Conservation (phyloP, 2,888 invertebrate genomes). For the Campopleginae sp. region DNA sequence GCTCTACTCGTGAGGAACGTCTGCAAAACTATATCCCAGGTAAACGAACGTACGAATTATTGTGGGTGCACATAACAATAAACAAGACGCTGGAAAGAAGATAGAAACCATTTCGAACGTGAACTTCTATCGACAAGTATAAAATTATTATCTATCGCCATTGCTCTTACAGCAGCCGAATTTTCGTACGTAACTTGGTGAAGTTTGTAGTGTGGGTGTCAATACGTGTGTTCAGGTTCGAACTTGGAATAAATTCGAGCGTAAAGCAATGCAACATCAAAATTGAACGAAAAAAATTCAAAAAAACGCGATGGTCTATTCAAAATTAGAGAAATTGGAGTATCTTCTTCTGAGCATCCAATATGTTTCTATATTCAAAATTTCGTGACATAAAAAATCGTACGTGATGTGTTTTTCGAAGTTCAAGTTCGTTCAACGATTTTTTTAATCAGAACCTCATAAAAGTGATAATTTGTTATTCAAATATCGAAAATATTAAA, state of each 20-base stretch:
- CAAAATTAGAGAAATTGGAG: not conserved
- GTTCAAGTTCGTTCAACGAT: not conserved
- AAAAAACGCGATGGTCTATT: not conserved
- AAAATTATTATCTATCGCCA: slow-evolving; percentile 32
- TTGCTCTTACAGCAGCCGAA: slow-evolving; percentile 64
- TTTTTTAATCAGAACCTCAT: not conserved
- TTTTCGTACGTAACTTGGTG: slow-evolving; percentile 64
- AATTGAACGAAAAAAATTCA: slow-evolving; percentile 17
- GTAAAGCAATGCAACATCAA: slow-evolving; percentile 15
- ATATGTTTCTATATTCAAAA: not conserved
- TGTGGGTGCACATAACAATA: not conserved
- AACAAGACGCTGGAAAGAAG: not conserved
- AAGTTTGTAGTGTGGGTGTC: slow-evolving; percentile 16
- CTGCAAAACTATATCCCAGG: slow-evolving; percentile 79
- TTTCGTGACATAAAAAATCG: not conserved
- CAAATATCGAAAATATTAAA: not conserved
- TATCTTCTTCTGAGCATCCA: not conserved
- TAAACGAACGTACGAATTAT: slow-evolving; percentile 64
- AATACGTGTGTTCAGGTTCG: slow-evolving; percentile 30
- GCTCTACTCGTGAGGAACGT: slow-evolving; percentile 79
- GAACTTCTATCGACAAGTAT: not conserved
- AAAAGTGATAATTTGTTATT: not conserved
- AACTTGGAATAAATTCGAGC: slow-evolving; percentile 24
- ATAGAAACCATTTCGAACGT: not conserved
- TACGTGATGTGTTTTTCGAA: not conserved